These are phyloP conservation scores for Limnothrissa miodon DNA, from an alignment of 2,113 vertebrate genomes.

Conservation along the genomic window DNA sequence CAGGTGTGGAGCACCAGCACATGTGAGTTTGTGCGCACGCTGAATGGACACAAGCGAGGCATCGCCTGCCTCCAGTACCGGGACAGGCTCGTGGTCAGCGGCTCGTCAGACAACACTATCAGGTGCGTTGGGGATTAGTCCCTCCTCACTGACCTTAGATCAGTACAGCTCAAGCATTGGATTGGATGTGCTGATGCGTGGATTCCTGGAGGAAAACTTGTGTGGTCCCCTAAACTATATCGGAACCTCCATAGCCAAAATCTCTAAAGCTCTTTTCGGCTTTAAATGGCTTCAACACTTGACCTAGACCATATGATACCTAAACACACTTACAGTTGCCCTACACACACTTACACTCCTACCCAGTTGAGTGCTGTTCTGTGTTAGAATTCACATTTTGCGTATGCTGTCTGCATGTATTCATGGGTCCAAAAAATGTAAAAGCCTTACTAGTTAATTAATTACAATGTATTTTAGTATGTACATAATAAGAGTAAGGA, in stretches of 20 bases:
- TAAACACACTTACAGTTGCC: too few relatives aligned
- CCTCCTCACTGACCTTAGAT: background rate
- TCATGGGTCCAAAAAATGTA: background rate
- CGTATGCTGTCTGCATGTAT: background rate
- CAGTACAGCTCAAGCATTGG: background rate
- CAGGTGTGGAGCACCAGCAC: constrained; percentile 99
- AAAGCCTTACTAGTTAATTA: background rate
- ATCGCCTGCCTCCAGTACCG: constrained; percentile 97
- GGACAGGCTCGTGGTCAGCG: constrained; percentile 94
- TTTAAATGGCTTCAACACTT: background rate
- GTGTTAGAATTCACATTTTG: background rate
- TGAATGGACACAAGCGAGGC: constrained; percentile 97
- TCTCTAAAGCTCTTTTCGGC: background rate
- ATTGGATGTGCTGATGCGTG: background rate
- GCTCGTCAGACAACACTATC: constrained; percentile 97
- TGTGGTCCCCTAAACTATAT: background rate
- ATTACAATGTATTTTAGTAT: background rate
- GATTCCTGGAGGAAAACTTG: background rate
- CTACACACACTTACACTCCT: background rate
- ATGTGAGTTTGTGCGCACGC: constrained; percentile 95
- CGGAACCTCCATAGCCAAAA: background rate
- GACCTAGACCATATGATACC: background rate
- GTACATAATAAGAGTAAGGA: background rate
- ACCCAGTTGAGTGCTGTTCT: background rate
- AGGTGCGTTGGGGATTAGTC: constrained; percentile 65